A percentile compares a stretch with the other conserved stretches of the same genome.
Evolutionary conservation across 2,113 vertebrate species (phyloP).

Genomic region (Setophaga coronata): DNA sequence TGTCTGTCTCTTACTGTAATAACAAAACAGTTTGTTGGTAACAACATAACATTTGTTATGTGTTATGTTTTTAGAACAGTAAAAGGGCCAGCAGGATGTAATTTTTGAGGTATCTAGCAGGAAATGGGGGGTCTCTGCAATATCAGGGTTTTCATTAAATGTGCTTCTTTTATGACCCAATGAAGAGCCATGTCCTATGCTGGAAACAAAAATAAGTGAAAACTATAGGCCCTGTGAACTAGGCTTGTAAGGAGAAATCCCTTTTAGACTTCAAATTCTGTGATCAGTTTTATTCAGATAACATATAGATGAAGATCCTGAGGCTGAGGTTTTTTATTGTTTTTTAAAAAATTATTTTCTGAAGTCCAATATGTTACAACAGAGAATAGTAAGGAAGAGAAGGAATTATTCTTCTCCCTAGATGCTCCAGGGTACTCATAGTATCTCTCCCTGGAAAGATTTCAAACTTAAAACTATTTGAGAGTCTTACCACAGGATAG

Average conservation of each 20-base stretch:
- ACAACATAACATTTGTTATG: background rate
- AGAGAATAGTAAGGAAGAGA: background rate
- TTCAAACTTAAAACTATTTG: background rate
- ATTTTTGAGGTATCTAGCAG: background rate
- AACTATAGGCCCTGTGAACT: background rate
- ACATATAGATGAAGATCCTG: background rate
- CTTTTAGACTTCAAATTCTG: background rate
- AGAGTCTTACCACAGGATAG: background rate
- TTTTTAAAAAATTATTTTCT: background rate
- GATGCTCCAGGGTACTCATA: background rate
- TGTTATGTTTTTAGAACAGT: background rate
- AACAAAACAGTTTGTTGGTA: background rate
- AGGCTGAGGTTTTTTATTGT: rapidly evolving
- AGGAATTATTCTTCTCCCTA: background rate
- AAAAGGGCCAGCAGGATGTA: background rate
- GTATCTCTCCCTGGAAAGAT: background rate
- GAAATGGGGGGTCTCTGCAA: background rate
- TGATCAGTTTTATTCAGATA: background rate
- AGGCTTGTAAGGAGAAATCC: background rate
- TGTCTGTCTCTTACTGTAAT: background rate
- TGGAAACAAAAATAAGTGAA: background rate
- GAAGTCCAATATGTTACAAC: background rate
- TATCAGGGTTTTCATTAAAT: background rate
- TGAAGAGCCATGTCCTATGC: background rate
- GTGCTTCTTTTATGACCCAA: background rate